Evolutionary conservation across 2,888 invertebrate species (phyloP).

Genomic region (Hydropsyche betteni): DNA sequence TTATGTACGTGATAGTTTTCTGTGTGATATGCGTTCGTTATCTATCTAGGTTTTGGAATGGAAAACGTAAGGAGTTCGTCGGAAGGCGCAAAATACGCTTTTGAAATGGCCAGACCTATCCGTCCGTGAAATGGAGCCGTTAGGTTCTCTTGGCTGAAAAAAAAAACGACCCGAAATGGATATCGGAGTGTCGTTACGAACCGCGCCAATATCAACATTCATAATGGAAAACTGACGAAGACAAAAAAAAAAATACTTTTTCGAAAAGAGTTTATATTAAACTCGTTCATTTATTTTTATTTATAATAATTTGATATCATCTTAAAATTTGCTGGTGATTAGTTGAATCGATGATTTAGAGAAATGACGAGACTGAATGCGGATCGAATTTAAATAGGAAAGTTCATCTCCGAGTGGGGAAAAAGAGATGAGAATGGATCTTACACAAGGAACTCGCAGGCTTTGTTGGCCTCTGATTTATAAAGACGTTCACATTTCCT

Average conservation of each 20-base stretch:
- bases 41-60: background rate
- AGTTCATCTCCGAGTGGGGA: background rate
- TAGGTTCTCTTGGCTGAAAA: constrained; percentile 37
- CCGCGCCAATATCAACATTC: constrained; percentile 25
- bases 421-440: background rate
- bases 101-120: constrained; percentile 42
- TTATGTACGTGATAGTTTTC: too few relatives aligned
- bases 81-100: constrained; percentile 17
- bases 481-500: constrained; percentile 49
- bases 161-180: constrained; percentile 25
- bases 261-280: background rate
- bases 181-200: constrained; percentile 34
- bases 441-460: constrained; percentile 7
- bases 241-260: constrained; percentile 7
- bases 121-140: constrained; percentile 38
- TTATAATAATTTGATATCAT: too few relatives aligned
- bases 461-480: constrained; percentile 48
- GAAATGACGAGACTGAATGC: background rate
- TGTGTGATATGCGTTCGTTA: too few relatives aligned
- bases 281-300: too few relatives aligned
- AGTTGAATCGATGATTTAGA: constrained; percentile 5
- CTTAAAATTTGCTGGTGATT: background rate
- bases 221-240: constrained; percentile 20
- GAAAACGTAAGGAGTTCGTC: background rate
- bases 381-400: constrained; percentile 22